Base-by-base conservation (phyloP, 2,888 invertebrate genomes). In the Cyclophora punctaria region DNA sequence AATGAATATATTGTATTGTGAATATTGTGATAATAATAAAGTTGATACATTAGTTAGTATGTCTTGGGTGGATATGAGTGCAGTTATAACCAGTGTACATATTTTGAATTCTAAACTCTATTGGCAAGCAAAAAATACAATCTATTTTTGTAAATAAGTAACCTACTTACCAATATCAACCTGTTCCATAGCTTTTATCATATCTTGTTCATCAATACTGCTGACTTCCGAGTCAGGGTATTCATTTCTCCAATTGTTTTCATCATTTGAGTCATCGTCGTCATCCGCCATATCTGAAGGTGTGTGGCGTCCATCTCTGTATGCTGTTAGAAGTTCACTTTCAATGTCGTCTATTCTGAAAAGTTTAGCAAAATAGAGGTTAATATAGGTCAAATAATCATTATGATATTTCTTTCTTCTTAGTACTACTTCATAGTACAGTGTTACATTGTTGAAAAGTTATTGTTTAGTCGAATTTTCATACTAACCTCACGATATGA, bases 161-260 rank as follows among this genome's bases (percentile, higher is more conserved):
- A 42, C 3, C 42, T 20, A 37, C 57, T 51, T 67, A 84, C 85
- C 83, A 56, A 84, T 62, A 59, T 80, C 75, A 47, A 73, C 74
- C 7, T 66, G 81, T 55, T 90, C 77, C 70, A 93, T 89, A 35
- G 92, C 92, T 46, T 72, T 71, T 41, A 90, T 75, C 80, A 94
- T 92, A 58, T 92, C 92, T 4, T 91, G 90, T 54, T 92, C 91
- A 48, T 89, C 84, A 48, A 92, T 79, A 48, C 91, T 92, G 64
- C 90, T 92, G 7, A 89, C 80, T 47, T 93, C 92, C 0, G 91
- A 91, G 66, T 93, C 93, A 0, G 95, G 95, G 74, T 95, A 95
- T 48, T 95, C 95, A 67, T 95, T 95, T 55, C 90, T 86, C 90
- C 92, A 93, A 71, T 94, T 91, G 62, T 92, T 92, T 75, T 95